Percentiles rank a stretch among this genome's conserved stretches.
Evolutionary conservation across 2,113 vertebrate genomes (phyloP).

Genomic region (Lucifuga dentata): DNA sequence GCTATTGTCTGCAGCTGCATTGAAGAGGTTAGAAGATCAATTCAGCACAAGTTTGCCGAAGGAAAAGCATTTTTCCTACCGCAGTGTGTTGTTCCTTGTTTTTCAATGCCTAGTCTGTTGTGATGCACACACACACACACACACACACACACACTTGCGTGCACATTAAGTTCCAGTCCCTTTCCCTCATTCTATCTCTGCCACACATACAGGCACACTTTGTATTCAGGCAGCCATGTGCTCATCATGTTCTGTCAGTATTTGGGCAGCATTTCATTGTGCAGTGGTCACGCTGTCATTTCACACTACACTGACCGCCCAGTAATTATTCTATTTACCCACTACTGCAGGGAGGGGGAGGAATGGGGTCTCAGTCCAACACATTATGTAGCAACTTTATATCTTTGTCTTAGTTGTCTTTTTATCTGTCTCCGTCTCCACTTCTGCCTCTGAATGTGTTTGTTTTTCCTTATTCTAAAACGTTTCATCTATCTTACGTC

Average conservation of each 20-base stretch:
- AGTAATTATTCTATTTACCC: slow-evolving; percentile 79
- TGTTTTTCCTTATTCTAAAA: slow-evolving; percentile 5
- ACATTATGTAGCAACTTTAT: slow-evolving; percentile 24
- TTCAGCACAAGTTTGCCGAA: slow-evolving; percentile 34
- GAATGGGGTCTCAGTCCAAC: background rate
- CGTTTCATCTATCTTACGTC: background rate
- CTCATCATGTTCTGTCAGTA: slow-evolving; percentile 71
- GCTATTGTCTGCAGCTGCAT: slow-evolving; percentile 52
- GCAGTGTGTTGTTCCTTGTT: slow-evolving; percentile 51
- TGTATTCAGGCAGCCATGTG: slow-evolving; percentile 66
- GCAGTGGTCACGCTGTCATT: slow-evolving; percentile 75
- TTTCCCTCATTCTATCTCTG: slow-evolving; percentile 48
- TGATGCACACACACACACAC: background rate
- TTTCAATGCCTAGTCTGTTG: slow-evolving; percentile 25
- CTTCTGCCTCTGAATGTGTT: background rate
- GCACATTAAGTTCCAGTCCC: slow-evolving; percentile 22
- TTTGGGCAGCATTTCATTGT: slow-evolving; percentile 73
- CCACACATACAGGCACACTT: slow-evolving; percentile 50
- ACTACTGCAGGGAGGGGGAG: slow-evolving; percentile 20
- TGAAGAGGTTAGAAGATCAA: slow-evolving; percentile 58
- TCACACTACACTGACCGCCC: slow-evolving; percentile 78
- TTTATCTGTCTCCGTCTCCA: background rate
- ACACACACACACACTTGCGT: background rate
- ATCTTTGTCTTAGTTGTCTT: slow-evolving; percentile 16
- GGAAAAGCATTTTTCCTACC: slow-evolving; percentile 40